These are phyloP conservation scores for Scylla paramamosain DNA, from an alignment of 1,140 invertebrate genomes.

Conservation along the genomic window DNA sequence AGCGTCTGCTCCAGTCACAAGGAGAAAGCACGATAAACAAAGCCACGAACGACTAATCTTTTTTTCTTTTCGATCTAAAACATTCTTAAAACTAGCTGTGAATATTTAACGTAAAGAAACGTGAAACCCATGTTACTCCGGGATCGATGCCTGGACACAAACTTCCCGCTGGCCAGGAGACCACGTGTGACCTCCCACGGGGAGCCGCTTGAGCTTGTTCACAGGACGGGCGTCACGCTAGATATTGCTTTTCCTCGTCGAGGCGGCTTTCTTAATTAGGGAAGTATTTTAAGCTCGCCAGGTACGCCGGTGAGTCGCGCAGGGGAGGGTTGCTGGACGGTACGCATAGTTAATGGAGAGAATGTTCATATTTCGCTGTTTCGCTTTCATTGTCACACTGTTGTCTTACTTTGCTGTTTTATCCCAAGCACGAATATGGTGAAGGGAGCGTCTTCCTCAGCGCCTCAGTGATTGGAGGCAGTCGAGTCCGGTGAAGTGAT, in stretches of 20 bases:
- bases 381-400: not conserved
- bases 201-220: not conserved
- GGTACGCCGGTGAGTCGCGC: not conserved
- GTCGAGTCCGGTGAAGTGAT: not conserved
- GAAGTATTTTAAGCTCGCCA: slow-evolving; percentile 11
- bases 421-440: not conserved
- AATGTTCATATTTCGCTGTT: not conserved
- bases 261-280: slow-evolving; percentile 11
- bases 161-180: not conserved
- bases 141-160: not conserved
- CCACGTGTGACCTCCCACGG: not conserved
- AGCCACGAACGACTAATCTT: too few relatives aligned
- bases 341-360: not conserved
- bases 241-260: not conserved
- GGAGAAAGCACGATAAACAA: too few relatives aligned
- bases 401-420: not conserved
- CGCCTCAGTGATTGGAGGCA: not conserved
- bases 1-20: too few relatives aligned
- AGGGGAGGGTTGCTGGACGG: not conserved
- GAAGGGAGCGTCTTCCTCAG: not conserved
- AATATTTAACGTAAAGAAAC: not conserved
- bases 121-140: not conserved
- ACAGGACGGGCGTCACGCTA: not conserved
- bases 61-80: too few relatives aligned
- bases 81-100: not conserved